phyloP scores from a whole-genome alignment of 2,113 vertebrate species.

The Corapipo altera region DNA sequence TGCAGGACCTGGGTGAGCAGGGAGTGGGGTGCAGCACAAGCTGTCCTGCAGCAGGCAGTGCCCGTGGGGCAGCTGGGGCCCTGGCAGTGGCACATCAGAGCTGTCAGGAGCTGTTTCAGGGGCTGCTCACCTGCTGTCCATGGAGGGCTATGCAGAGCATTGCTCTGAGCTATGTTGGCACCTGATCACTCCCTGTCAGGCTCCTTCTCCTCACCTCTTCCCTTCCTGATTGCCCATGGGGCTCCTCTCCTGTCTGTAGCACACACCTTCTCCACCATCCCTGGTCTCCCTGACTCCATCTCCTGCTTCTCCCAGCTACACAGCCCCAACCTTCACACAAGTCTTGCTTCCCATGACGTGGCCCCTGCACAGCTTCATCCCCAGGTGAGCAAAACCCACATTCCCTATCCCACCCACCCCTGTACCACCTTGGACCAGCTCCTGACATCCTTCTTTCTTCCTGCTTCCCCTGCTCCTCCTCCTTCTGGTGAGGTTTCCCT shows the following conservation, averaged over 20 bases:
- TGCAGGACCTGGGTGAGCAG: neutral
- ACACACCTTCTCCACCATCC: neutral
- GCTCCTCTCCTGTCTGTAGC: neutral
- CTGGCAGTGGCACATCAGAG: neutral
- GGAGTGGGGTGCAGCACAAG: neutral
- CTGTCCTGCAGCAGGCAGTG: neutral
- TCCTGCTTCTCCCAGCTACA: neutral
- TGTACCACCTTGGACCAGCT: neutral
- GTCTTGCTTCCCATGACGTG: neutral
- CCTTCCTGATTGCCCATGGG: neutral
- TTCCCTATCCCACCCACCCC: neutral
- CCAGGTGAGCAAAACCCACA: neutral
- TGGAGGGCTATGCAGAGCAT: neutral
- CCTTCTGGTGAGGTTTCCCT: neutral
- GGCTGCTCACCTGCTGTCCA: fast-evolving
- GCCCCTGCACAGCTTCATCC: neutral
- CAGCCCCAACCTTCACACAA: neutral
- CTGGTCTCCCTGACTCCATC: neutral
- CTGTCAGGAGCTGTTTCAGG: neutral
- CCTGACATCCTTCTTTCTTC: neutral
- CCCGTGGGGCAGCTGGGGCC: neutral
- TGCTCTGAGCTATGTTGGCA: neutral
- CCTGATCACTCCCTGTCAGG: neutral
- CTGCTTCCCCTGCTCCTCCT: neutral
- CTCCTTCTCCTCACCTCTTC: neutral